Evolutionary conservation across 2,113 vertebrate genomes (phyloP), one percentile per base, ranked within the genome.

Genomic region (Sceloporus undulatus): DNA sequence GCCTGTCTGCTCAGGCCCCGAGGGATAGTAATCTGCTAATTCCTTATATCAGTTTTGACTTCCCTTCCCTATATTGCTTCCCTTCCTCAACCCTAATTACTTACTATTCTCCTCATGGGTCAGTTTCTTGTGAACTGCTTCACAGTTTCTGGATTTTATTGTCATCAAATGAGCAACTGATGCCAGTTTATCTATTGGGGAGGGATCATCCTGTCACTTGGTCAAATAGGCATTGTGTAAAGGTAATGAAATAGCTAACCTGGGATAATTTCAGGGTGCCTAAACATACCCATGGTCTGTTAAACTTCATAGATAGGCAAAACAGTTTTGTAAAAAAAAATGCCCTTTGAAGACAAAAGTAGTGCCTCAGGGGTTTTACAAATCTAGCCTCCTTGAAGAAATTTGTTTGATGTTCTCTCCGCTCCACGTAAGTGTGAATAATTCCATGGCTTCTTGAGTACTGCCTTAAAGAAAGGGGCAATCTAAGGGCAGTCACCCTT

Each of bases 341-440:
- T 48, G 6, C 48, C 13, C 25, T 79, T 65, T 89, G 34, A 80
- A 74, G 82, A 85, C n/a, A 79, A 79, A 85, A 11, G 10, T 7
- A 83, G n/a, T 48, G 18, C 21, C 14, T 29, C 42, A 1, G 13
- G 27, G 52, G 2, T 5, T 82, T 86, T 86, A 54, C 29, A 81
- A 59, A 85, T 40, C 1, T 34, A 70, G 0, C 5, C 76, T 40
- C n/a, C 11, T 71, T 85, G 59, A 48, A 82, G 18, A 66, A 79
- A 79, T 89, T 75, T 25, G 59, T 56, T 86, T 84, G n/a, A 2
- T 68, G 5, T 77, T 83, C 29, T 16, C 29, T 62, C 56, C 68
- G 14, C 78, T n/a, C 16, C 52, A 77, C 42, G 6, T n/a, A 80
- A 54, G 1, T 70, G 21, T 19, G 71, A 80, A 23, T 79, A 85